Base-by-base conservation (phyloP, 2,888 invertebrate genomes). In the Troglohyphantes excavatus region DNA sequence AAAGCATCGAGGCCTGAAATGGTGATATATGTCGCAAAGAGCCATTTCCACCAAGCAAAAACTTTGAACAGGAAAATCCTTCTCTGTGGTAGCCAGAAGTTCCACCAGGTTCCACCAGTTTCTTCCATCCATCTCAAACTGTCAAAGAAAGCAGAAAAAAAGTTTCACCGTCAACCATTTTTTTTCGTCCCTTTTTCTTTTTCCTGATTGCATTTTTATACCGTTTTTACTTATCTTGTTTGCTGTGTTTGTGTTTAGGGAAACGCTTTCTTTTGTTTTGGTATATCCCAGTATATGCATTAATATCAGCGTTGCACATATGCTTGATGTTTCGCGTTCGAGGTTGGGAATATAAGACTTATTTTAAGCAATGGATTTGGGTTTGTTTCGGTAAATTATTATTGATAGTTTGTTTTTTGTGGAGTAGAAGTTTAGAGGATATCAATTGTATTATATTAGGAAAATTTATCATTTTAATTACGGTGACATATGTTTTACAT, bases 91-190 rank as follows among this genome's bases (percentile, higher is more conserved):
- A 27, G 21, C 17, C 26, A n/a, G 68, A 46, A 68, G 68, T 68
- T 81, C 53, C 29, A 13, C 19, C 33, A 26, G 27, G 68, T 23
- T 53, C 19, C n/a, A 23, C 26, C 39, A 82, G 33, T n/a, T n/a
- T n/a, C 70, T 43, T 39, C 39, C 82, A 84, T 84, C 84, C 84
- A 84, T 84, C 84, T 84, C 67, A 84, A 76, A 76, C 67, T 84
- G 84, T 76, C 84, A 84, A 63, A 65, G n/a, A 21, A 27, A 63
- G 39, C 6, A 17, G 29, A 75, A 63, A 81, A 46, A 59, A 65
- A 27, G 13, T 33, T 75, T 39, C 79, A 26, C 13, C 27, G 13
- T 63, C 27, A 9, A 23, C n/a, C 33, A 39, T 59, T 70, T 72
- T 70, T 82, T 82, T 2, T 46, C 0, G 13, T 13, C n/a, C 27